A percentile compares a stretch with the other conserved stretches of the same genome.
phyloP scores from a whole-genome alignment of 2,888 invertebrate genomes.

The Rotaria macrura region DNA sequence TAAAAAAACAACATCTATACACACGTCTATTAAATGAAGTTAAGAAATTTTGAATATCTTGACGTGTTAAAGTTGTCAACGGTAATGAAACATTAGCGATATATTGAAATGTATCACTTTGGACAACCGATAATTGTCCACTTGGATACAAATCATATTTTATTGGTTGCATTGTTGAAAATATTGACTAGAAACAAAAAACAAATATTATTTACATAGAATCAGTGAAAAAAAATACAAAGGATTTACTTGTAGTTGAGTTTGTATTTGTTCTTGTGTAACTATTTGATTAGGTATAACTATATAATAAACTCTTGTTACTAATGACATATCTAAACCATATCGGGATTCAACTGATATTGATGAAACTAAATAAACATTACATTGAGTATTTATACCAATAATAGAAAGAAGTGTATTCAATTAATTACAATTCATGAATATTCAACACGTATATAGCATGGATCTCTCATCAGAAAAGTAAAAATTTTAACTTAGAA shows the following conservation, averaged over 20 bases:
- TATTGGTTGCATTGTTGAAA: constrained; percentile 6
- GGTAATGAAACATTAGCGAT: background rate
- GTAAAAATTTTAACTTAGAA: too few species aligned
- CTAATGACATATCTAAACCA: background rate
- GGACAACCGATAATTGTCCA: background rate
- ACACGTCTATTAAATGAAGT: background rate
- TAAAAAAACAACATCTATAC: too few species aligned
- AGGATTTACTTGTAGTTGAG: background rate
- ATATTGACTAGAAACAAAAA: background rate
- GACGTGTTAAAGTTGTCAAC: background rate
- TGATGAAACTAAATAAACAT: background rate
- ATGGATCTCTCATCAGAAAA: too few species aligned
- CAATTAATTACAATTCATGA: too few species aligned
- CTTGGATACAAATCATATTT: constrained; percentile 10
- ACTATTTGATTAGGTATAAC: background rate
- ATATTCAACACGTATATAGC: too few species aligned
- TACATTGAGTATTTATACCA: too few species aligned
- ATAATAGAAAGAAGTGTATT: too few species aligned
- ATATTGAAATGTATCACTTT: background rate
- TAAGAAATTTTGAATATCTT: background rate
- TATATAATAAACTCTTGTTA: background rate
- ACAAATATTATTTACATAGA: background rate
- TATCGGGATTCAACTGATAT: background rate
- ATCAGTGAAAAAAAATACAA: background rate
- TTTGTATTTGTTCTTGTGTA: background rate